phyloP scores from a whole-genome alignment of 2,113 vertebrate genomes.

The Trematomus loennbergii region DNA sequence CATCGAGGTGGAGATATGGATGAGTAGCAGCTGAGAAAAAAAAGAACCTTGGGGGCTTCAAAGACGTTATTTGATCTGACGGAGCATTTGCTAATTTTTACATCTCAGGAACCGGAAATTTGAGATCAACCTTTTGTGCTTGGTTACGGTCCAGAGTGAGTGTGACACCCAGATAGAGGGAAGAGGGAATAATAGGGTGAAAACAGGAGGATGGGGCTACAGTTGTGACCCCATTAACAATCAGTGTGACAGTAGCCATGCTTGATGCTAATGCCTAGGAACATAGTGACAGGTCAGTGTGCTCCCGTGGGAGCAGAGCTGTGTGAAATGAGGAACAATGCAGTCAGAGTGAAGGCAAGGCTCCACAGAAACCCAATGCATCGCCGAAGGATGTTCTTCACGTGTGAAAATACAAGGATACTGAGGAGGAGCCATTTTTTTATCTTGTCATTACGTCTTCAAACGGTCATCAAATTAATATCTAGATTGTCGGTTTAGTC shows the following conservation, averaged over 20 bases:
- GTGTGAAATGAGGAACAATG: constrained; percentile 59
- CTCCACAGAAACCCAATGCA: constrained; percentile 49
- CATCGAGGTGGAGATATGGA: constrained; percentile 18
- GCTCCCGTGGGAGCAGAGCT: constrained; percentile 55
- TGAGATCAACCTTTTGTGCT: constrained; percentile 73
- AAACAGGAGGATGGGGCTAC: constrained; percentile 21
- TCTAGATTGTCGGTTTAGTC: not conserved
- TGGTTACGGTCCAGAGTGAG: constrained; percentile 35
- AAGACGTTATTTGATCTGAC: constrained; percentile 65
- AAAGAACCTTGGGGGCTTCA: constrained; percentile 48
- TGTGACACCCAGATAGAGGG: constrained; percentile 35
- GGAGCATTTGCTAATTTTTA: constrained; percentile 71
- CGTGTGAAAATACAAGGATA: constrained; percentile 62
- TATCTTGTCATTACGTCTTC: not conserved
- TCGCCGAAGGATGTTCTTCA: constrained; percentile 60
- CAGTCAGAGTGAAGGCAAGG: constrained; percentile 29
- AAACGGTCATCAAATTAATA: not conserved
- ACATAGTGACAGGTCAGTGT: constrained; percentile 39
- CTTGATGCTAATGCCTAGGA: constrained; percentile 49
- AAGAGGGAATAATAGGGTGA: constrained; percentile 44
- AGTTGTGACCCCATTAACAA: constrained; percentile 61
- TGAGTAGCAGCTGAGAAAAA: constrained; percentile 20
- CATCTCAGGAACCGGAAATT: constrained; percentile 73
- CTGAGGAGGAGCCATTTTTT: constrained; percentile 10
- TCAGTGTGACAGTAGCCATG: constrained; percentile 48